Evolutionary conservation across 30 jellyfish, hydroid and myxozoan genomes (phyloP).

Genomic region (Aurelia aurita): DNA sequence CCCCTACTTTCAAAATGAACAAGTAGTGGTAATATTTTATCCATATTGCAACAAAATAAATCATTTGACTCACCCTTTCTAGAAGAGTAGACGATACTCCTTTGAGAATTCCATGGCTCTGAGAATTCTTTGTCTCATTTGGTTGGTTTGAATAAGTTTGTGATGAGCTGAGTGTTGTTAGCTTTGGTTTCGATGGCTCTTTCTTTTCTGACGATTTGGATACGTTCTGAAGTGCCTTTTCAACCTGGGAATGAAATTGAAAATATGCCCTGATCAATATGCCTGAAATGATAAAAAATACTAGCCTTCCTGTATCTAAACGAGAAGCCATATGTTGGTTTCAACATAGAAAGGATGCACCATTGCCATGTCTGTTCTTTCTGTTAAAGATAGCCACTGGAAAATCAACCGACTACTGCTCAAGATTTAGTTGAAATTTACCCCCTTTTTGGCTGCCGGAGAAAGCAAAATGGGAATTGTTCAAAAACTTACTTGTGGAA

Average conservation of each 20-base stretch:
- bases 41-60: neutral
- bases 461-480: too few species aligned
- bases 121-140: neutral
- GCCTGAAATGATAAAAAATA: too few species aligned
- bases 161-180: neutral
- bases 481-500: conserved; percentile 52
- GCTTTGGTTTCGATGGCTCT: neutral
- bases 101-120: conserved; percentile 40
- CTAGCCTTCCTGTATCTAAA: too few species aligned
- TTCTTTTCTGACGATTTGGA: conserved; percentile 21
- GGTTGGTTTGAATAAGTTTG: neutral
- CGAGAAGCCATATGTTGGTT: too few species aligned
- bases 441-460: too few species aligned
- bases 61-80: conserved; percentile 65
- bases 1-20: too few species aligned
- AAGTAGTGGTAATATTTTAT: neutral
- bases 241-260: conserved; percentile 41
- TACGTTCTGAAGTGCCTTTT: conserved; percentile 67
- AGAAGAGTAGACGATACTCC: conserved; percentile 85
- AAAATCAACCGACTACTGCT: too few species aligned
- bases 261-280: too few species aligned
- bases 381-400: too few species aligned
- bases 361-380: too few species aligned
- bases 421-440: too few species aligned
- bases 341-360: too few species aligned